A percentile compares a stretch with the other conserved stretches of the same genome.
Conservation (phyloP, 2,797 vertebrate genomes). For the Aselliscus stoliczkanus region DNA sequence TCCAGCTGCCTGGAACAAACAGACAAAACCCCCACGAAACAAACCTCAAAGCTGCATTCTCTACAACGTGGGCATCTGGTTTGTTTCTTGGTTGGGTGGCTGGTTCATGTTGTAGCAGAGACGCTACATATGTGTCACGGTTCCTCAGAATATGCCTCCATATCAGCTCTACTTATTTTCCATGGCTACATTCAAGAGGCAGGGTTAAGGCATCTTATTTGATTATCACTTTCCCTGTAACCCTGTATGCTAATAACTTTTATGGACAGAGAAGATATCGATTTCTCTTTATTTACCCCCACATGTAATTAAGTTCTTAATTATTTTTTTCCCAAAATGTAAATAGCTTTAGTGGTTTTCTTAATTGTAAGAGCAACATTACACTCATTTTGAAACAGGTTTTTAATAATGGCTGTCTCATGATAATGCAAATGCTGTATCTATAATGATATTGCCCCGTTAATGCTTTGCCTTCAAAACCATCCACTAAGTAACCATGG, state of each 20-base stretch:
- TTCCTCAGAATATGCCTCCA: background rate
- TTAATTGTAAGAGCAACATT: background rate
- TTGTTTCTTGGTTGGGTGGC: background rate
- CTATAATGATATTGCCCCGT: background rate
- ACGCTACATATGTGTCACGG: background rate
- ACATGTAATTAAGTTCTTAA: slow-evolving; percentile 16
- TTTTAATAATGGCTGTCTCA: background rate
- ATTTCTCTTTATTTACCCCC: background rate
- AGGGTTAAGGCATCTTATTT: background rate
- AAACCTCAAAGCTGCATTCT: background rate
- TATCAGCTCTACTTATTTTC: background rate
- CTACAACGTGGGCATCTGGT: background rate
- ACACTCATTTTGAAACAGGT: background rate
- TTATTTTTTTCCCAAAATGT: background rate
- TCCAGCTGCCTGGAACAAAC: background rate
- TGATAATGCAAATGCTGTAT: background rate
- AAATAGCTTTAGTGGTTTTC: background rate
- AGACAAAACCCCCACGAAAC: background rate
- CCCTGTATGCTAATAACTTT: background rate
- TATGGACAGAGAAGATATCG: background rate
- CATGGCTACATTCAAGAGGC: background rate
- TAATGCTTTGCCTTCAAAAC: background rate
- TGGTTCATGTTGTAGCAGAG: background rate
- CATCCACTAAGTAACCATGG: background rate
- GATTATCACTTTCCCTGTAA: background rate